Evolutionary conservation across 2,888 invertebrate species (phyloP), one percentile per base, ranked within the genome.

Genomic region (Sarcophaga variegata): DNA sequence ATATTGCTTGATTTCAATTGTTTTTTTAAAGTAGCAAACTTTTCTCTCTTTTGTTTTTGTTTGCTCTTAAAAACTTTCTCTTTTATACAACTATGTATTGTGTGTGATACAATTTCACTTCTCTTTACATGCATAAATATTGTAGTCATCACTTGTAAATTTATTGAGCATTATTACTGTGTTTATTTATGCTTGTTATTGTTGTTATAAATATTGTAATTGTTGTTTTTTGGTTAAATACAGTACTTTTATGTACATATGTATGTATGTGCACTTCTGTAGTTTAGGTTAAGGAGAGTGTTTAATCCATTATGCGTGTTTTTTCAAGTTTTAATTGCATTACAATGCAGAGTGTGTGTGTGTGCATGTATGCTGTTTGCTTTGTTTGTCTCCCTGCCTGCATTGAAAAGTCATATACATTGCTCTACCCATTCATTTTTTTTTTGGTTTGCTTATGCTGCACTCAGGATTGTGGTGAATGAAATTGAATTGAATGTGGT

Each of bases 141-240:
- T 8, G 37, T 27, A 27, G 27, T 37, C 37, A 37, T 37, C 37
- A 37, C 37, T 37, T 37, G 37, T 67, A 67, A 67, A 66, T 45
- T 20, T 47, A 45, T 67, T 67, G 37, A 20, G 37, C 37, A 27
- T 59, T 64, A 27, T 59, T 84, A 64, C 45, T 49, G 37, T 25
- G 66, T 60, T 77, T 45, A 25, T 4, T 47, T 12, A 62, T 10
- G 37, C 47, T 69, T 47, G 59, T 47, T 66, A 17, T n/a, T 75
- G 27, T 59, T 62, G 72, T 77, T 25, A 14, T 54, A 14, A 54
- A 5, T 10, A 12, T 64, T 63, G 47, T n/a, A 14, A 25, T 64
- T 79, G 69, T 75, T 80, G 45, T 75, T 77, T 71, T 70, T 80
- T 22, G 22, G 80, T 80, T 45, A 74, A 74, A 45, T 74, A 79